A percentile compares a stretch with the other conserved stretches of the same genome.
These are phyloP conservation scores for Cyprinus carpio DNA, from an alignment of 2,113 vertebrate genomes.

Conservation along the genomic window DNA sequence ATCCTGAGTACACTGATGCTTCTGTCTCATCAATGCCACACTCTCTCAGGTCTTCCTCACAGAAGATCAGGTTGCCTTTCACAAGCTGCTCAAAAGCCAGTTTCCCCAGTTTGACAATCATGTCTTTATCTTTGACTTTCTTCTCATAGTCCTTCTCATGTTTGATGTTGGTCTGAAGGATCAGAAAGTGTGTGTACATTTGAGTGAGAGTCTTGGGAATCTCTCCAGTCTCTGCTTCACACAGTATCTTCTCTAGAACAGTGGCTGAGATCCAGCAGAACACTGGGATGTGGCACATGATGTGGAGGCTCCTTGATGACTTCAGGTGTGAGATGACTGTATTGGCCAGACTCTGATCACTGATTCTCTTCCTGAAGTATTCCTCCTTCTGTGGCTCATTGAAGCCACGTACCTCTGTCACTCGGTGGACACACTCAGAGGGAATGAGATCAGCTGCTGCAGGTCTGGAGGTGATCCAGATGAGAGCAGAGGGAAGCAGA, in stretches of 20 bases:
- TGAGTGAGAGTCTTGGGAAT: not conserved
- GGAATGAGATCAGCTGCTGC: not conserved
- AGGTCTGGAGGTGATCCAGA: not conserved
- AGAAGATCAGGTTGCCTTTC: too few relatives aligned
- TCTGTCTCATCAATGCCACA: too few relatives aligned
- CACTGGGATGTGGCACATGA: constrained; percentile 8
- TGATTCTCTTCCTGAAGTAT: not conserved
- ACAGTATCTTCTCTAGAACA: not conserved
- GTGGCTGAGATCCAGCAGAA: not conserved
- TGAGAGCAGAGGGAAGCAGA: not conserved
- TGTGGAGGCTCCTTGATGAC: not conserved
- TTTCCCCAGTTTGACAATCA: too few relatives aligned
- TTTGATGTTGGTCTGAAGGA: too few relatives aligned
- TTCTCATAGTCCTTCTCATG: too few relatives aligned
- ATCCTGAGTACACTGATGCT: too few relatives aligned
- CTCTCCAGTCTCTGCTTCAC: not conserved
- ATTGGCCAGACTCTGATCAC: not conserved
- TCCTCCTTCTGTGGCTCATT: not conserved
- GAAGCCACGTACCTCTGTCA: not conserved
- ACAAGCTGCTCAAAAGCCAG: too few relatives aligned
- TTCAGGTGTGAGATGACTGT: not conserved
- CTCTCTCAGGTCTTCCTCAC: too few relatives aligned
- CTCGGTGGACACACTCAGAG: not conserved
- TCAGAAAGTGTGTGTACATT: too few relatives aligned
- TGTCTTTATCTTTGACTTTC: too few relatives aligned